Evolutionary conservation across 2,888 invertebrate genomes (phyloP), one percentile per base, ranked within the genome.

Genomic region (Gonocerus acuteangulatus): DNA sequence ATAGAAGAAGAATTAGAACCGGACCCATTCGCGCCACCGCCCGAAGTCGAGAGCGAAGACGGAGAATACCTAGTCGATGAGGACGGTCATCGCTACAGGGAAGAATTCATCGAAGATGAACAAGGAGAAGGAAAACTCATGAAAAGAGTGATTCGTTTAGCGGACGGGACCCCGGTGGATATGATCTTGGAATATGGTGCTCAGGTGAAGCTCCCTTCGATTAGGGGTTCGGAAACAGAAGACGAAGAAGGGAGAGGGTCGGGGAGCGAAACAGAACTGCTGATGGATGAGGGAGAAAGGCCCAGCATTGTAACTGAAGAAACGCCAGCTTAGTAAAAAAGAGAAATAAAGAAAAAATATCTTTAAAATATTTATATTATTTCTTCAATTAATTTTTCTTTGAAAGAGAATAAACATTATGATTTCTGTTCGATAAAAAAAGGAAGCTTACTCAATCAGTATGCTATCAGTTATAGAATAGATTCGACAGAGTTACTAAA

Each of bases 1-100:
- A 61, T 66, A 13, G 66, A 64, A 9, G 58, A 64, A 60, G 39
- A 45, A 2, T 18, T 9, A n/a, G 66, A 64, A 47, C 66, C 66
- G 3, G 62, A 64, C 32, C 66, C 63, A 9, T 66, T 60, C 60
- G 64, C 61, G 1, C 61, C 62, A 18, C 61, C 66, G 1, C 64
- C 62, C 16, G 62, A 60, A 16, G 60, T 52, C 1, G 64, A 65
- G 23, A 42, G 36, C 21, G 15, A 13, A 13, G 57, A 57, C 36
- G 62, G 60, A 44, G 34, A 62, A 36, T 65, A 27, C 22, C 19
- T 60, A 1, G 32, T 32, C 3, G 62, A 62, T 42, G 48, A 39
- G 13, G 22, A 58, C 19, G 62, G 59, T n/a, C 49, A 60, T 27
- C 52, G 34, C 9, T 59, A 62, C 27, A 44, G 19, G 18, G 54